A percentile compares a stretch with the other conserved stretches of the same genome.
These are phyloP conservation scores for Rhynchonema sp. DNA, from an alignment of 2,888 invertebrate species.

Conservation along the genomic window DNA sequence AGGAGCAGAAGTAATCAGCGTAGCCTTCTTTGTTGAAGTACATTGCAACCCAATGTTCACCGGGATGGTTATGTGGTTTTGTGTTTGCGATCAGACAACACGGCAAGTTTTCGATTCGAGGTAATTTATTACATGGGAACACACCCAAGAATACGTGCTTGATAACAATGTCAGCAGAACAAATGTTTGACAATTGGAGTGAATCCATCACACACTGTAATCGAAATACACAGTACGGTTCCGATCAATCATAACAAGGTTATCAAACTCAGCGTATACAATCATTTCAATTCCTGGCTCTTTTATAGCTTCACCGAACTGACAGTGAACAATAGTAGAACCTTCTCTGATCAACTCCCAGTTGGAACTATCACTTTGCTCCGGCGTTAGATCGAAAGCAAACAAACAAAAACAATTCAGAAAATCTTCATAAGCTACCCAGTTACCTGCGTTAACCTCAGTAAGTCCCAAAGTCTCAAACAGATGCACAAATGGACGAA, in stretches of 20 bases:
- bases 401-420: background rate
- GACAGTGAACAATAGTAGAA: background rate
- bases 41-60: background rate
- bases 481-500: background rate
- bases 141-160: background rate
- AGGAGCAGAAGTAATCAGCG: background rate
- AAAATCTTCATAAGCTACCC: background rate
- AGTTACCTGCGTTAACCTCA: background rate
- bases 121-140: background rate
- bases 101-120: background rate
- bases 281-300: constrained; percentile 1
- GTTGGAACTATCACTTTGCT: background rate
- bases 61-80: background rate
- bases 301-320: background rate
- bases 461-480: background rate
- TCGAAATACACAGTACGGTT: constrained; percentile 2
- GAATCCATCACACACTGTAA: background rate
- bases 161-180: background rate
- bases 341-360: constrained; percentile 2
- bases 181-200: background rate
- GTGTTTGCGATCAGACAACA: background rate
- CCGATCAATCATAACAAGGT: background rate
- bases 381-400: constrained; percentile 1
- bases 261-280: constrained; percentile 1
- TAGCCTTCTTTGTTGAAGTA: background rate